Percentiles rank a stretch among this genome's conserved stretches.
Evolutionary conservation across 2,113 vertebrate species (phyloP).

Genomic region (Zingel zingel): DNA sequence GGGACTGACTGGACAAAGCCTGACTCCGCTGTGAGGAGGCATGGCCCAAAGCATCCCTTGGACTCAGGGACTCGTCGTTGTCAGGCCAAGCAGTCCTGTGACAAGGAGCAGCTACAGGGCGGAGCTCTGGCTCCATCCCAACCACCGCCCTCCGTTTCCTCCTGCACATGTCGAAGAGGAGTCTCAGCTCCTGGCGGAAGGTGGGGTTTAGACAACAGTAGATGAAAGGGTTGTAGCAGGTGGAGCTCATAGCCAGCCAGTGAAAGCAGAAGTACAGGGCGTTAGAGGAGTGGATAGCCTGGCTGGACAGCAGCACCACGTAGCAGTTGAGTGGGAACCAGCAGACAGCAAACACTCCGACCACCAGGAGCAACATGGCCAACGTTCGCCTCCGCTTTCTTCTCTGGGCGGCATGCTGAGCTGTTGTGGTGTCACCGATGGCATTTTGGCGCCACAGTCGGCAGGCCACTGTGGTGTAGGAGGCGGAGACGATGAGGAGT

Average conservation of each 20-base stretch:
- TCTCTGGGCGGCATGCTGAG: conserved; percentile 90
- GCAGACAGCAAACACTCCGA: conserved; percentile 91
- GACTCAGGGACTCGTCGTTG: conserved; percentile 43
- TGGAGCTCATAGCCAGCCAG: conserved; percentile 97
- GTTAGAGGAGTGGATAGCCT: conserved; percentile 90
- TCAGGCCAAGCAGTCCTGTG: conserved; percentile 80
- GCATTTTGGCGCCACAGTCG: conserved; percentile 91
- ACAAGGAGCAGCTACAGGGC: conserved; percentile 52
- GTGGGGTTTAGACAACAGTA: conserved; percentile 96
- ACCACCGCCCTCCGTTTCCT: conserved; percentile 62
- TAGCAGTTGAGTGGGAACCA: conserved; percentile 98
- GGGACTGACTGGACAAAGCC: conserved; percentile 52
- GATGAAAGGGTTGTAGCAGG: conserved; percentile 97
- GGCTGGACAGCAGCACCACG: conserved; percentile 92
- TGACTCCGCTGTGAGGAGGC: conserved; percentile 59
- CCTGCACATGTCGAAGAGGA: conserved; percentile 86
- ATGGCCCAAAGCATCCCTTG: conserved; percentile 40
- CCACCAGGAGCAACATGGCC: conserved; percentile 95
- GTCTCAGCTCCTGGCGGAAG: conserved; percentile 90
- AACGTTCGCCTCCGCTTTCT: conserved; percentile 91
- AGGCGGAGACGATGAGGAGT: conserved; percentile 90
- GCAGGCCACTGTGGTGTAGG: conserved; percentile 90
- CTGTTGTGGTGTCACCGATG: conserved; percentile 91
- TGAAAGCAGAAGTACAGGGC: conserved; percentile 94
- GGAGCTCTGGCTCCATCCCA: conserved; percentile 42